Base-by-base conservation (phyloP, 2,113 vertebrate species). In the Trachemys scripta region DNA sequence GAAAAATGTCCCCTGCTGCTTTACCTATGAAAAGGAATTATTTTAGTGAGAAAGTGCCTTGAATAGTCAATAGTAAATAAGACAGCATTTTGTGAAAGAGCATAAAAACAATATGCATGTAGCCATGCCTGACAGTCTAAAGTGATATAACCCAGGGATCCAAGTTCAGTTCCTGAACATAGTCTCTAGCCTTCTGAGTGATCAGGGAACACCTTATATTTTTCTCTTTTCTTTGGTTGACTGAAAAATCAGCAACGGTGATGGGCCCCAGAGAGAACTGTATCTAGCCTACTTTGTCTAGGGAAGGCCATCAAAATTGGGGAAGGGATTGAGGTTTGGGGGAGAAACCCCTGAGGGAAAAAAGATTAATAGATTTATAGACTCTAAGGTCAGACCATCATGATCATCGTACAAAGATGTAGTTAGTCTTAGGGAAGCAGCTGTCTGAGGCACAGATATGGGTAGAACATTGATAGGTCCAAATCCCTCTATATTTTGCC, bases 1-100 rank as follows among this genome's bases (percentile, higher is more conserved):
- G 98, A 95, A 99, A 99, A 98, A 99, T 99, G 94, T 99, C 99
- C 62, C 99, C 99, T 1, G 99, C 99, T 47, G 98, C 98, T 98
- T 99, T 99, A 35, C 99, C 99, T 99, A 75, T 7, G 57, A 87
- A 95, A 90, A 69, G 27, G 17, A 83, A 85, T 97, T 90, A 25
- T 20, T 82, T 25, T 76, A 49, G 57, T 90, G 82, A 94, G 69
- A 8, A 11, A 92, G 27, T 51, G 16, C 22, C 69, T 83, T 16
- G 11, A 54, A 16, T 93, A 88, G 50, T 81, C 57, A 19, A 54
- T 0, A 84, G 80, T 29, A 90, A 53, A 72, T 93, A 95, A 51
- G 38, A 82, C 25, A 89, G 65, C 2, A 0, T 88, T 93, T 83
- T 80, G 88, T 81, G 86, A 79, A 96, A 81, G 85, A 87, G 45